Base-by-base conservation (phyloP, 1,140 invertebrate species). In the Brachionus calyciflorus region DNA sequence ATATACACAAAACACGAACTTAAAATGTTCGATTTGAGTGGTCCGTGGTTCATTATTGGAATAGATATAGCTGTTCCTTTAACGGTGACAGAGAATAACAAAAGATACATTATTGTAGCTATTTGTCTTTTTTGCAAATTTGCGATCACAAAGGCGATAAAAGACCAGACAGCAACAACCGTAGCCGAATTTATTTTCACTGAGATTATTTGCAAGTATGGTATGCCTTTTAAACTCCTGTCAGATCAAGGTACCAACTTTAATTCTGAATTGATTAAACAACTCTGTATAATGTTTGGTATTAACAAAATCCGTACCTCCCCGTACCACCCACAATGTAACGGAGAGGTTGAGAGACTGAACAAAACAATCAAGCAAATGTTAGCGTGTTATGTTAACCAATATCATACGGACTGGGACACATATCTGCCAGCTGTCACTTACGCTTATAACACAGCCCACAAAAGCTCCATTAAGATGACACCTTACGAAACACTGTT, bases 341-440 rank as follows among this genome's bases (percentile, higher is more conserved):
- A 68, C 26, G 60, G 60, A 12, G 7, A 37, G 28, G 21, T 46
- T 26, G 60, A 68, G 28, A 40, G 60, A 14, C 12, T 37, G 14
- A 65, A 41, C 60, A 65, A 14, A 37, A 65, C 60, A 1, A 55
- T 55, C 21, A 55, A 55, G 26, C 51, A 55, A 55, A 55, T 55
- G 19, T 6, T 49, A 3, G 24, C n/a, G 48, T n/a, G 17, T 1
- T 49, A 49, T 49, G 48, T 49, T 49, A n/a, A 49, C n/a, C 2
- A 3, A 19, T 2, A 1, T 12, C 48, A 49, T 19, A 40, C 17
- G 28, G 57, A 63, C 28, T 63, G 57, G 57, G 57, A 63, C 57
- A 40, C n/a, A n/a, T n/a, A n/a, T n/a, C n/a, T n/a, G n/a, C n/a
- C n/a, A n/a, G n/a, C n/a, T n/a, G n/a, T n/a, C n/a, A n/a, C n/a